Conservation (phyloP, 2,797 vertebrate genomes). For the Lutjanus argentimaculatus region DNA sequence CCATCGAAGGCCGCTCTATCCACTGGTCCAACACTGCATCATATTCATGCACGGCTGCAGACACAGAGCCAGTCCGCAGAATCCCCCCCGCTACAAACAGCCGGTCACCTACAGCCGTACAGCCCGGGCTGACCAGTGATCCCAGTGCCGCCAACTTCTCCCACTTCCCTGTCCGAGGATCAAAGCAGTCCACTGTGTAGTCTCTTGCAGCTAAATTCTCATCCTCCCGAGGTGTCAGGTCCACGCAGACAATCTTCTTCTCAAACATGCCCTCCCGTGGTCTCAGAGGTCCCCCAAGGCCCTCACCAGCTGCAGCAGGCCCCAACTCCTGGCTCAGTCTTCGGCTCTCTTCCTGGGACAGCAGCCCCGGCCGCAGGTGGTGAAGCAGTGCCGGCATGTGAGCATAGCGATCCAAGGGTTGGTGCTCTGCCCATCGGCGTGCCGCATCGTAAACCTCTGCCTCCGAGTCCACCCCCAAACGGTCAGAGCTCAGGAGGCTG, state of each 20-base stretch:
- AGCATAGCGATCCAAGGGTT: constrained; percentile 82
- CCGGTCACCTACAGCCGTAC: constrained; percentile 84
- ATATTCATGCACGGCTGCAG: constrained; percentile 86
- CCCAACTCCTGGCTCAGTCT: constrained; percentile 85
- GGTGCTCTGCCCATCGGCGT: constrained; percentile 87
- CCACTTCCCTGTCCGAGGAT: constrained; percentile 89
- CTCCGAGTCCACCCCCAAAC: constrained; percentile 88
- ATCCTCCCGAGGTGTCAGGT: constrained; percentile 86
- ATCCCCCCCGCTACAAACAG: constrained; percentile 89
- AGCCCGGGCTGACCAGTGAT: constrained; percentile 88
- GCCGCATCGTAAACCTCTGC: constrained; percentile 87
- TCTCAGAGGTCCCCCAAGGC: constrained; percentile 83
- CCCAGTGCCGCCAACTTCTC: constrained; percentile 87
- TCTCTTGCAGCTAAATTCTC: constrained; percentile 76
- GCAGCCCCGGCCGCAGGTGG: constrained; percentile 86
- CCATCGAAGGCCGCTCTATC: constrained; percentile 85
- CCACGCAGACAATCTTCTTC: constrained; percentile 90
- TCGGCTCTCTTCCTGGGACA: constrained; percentile 85
- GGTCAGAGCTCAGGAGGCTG: constrained; percentile 88
- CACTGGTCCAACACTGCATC: constrained; percentile 86
- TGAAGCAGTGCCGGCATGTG: constrained; percentile 86
- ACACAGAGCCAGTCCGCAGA: constrained; percentile 85
- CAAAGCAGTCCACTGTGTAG: constrained; percentile 88
- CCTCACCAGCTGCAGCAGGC: constrained; percentile 76
- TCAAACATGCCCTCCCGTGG: constrained; percentile 91